Evolutionary conservation across 1,140 invertebrate genomes (phyloP), one percentile per base, ranked within the genome.

Genomic region (Gonioctena quinquepunctata): DNA sequence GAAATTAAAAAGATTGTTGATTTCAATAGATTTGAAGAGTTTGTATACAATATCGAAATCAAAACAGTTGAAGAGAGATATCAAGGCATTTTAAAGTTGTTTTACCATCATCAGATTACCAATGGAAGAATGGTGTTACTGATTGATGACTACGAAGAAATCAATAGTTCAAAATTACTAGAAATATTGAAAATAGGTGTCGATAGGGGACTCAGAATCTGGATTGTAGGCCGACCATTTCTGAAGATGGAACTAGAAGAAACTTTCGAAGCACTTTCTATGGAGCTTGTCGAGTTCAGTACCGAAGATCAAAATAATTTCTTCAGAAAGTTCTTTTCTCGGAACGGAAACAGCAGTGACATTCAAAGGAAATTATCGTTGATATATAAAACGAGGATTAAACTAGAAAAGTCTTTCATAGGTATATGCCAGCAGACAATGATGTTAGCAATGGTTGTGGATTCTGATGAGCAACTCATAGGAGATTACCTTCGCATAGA

Each of bases 381-480:
- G 3, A 19, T 26, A 5, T 18, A 19, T 16, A 61, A 28, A 28
- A 33, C 3, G 6, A 61, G 27, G 16, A n/a, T 11, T 7, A 19
- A 18, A 16, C 21, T 61, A 4, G 25, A 61, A 61, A 33, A 27
- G n/a, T 61, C 59, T 2, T 28, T 28, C 26, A 28, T 61, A 28
- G 59, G 59, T 16, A 28, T 21, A 16, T 61, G 59, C 21, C 59
- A 61, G 26, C 59, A 61, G 28, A 61, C 59, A 4, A 61, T 61
- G 59, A 61, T 61, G 59, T n/a, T 61, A 18, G 27, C 25, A 2
- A 19, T n/a, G 18, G 18, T 61, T 4, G 7, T 26, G 26, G 28
- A 26, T 7, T 33, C 25, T 33, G 28, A 19, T 19, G 33, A 42
- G 16, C 11, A 42, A 13, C 3, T 42, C 33, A 2, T 42, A 13